Conservation (phyloP, 2,888 invertebrate species). For the Carterocephalus palaemon region DNA sequence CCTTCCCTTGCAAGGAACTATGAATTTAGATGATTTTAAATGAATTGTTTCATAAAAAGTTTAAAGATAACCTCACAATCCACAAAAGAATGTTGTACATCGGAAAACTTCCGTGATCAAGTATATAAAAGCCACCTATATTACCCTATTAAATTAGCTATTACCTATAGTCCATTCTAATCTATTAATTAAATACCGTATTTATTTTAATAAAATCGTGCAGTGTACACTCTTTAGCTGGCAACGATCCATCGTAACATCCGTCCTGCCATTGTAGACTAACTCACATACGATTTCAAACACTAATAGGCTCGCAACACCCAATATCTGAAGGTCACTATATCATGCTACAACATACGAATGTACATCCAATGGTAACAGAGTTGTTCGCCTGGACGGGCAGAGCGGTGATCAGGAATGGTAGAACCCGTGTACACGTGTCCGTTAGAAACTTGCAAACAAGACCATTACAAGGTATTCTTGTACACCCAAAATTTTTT, state of each 20-base stretch:
- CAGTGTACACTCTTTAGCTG: slow-evolving; percentile 19
- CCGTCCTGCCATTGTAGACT: slow-evolving; percentile 11
- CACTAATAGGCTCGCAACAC: slow-evolving; percentile 11
- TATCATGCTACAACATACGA: slow-evolving; percentile 12
- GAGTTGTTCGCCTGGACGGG: neutral
- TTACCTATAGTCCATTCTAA: slow-evolving; percentile 65
- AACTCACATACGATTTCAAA: slow-evolving; percentile 11
- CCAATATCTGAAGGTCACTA: slow-evolving; percentile 3
- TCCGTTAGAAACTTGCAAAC: no score
- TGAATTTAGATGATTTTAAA: slow-evolving; percentile 38
- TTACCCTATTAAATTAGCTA: slow-evolving; percentile 71
- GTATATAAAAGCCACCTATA: slow-evolving; percentile 63
- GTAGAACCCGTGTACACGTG: no score
- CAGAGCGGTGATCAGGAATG: no score
- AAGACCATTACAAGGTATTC: no score
- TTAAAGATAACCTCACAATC: slow-evolving; percentile 35
- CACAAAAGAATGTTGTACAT: slow-evolving; percentile 41
- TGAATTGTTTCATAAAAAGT: no score
- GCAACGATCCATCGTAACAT: slow-evolving; percentile 18
- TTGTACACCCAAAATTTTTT: no score
- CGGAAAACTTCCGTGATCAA: slow-evolving; percentile 36
- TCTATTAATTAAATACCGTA: slow-evolving; percentile 63
- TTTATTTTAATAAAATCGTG: slow-evolving; percentile 36
- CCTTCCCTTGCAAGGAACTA: slow-evolving; percentile 45
- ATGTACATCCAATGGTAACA: slow-evolving; percentile 17